These are phyloP conservation scores for Troides oblongomaculatus DNA, from an alignment of 2,888 invertebrate species.

Conservation along the genomic window DNA sequence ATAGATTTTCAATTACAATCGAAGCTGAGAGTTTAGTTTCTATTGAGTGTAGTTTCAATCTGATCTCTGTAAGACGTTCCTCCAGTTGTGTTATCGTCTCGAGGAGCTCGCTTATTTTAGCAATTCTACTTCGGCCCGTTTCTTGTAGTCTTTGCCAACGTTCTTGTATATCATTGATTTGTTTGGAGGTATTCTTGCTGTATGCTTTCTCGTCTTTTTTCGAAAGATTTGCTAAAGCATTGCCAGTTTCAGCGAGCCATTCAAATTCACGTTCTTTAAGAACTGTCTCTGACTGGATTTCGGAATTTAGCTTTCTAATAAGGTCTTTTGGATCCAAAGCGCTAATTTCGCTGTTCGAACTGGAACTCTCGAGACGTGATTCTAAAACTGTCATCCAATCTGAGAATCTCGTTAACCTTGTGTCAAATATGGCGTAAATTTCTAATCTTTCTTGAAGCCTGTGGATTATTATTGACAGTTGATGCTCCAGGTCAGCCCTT, in stretches of 20 bases:
- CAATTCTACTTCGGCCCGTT: constrained; percentile 83
- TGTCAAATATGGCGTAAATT: constrained; percentile 85
- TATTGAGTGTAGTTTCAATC: constrained; percentile 85
- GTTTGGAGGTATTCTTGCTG: constrained; percentile 79
- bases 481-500: constrained; percentile 89
- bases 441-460: constrained; percentile 87
- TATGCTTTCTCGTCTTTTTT: constrained; percentile 81
- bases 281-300: constrained; percentile 86
- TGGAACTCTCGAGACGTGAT: constrained; percentile 81
- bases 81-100: constrained; percentile 86
- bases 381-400: constrained; percentile 87
- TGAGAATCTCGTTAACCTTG: constrained; percentile 82
- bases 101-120: constrained; percentile 86
- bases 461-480: constrained; percentile 85
- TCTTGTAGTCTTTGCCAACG: constrained; percentile 85
- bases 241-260: constrained; percentile 87
- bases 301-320: constrained; percentile 85
- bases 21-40: constrained; percentile 85
- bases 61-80: constrained; percentile 85
- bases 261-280: constrained; percentile 88
- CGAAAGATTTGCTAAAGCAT: constrained; percentile 81
- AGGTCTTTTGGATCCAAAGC: constrained; percentile 86
- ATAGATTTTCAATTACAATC: constrained; percentile 83
- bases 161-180: constrained; percentile 80
- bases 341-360: constrained; percentile 69